A percentile compares a stretch with the other conserved stretches of the same genome.
Evolutionary conservation across 2,797 vertebrate species (phyloP).

Genomic region (Merluccius polli): DNA sequence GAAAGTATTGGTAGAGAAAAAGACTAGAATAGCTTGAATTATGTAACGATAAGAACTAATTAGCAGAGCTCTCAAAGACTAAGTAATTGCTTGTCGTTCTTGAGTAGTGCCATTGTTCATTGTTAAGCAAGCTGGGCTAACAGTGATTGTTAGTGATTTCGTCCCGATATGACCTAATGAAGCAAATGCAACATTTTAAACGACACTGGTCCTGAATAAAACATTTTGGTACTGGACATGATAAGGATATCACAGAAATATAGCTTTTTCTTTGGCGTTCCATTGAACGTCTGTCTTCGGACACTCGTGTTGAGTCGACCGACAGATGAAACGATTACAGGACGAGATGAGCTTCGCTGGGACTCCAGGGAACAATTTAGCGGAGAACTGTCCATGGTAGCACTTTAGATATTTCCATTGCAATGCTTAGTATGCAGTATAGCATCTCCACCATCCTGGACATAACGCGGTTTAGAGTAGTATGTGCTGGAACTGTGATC

Average conservation of each 20-base stretch:
- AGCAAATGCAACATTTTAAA: background rate
- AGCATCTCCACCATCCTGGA: background rate
- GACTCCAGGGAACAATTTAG: background rate
- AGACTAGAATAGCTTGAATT: background rate
- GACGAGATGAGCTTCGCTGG: background rate
- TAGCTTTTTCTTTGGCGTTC: background rate
- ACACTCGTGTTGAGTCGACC: background rate
- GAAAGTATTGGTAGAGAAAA: background rate
- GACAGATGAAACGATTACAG: background rate
- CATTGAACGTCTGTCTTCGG: background rate
- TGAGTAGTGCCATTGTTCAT: background rate
- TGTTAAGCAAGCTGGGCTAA: background rate
- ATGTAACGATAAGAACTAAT: background rate
- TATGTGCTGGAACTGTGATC: background rate
- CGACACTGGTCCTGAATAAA: background rate
- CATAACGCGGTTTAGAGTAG: background rate
- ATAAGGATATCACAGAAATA: background rate
- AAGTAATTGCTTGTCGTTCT: too few species aligned
- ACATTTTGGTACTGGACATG: background rate
- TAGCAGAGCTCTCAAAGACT: background rate
- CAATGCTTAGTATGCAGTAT: background rate
- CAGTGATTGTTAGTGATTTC: background rate
- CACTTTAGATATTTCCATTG: background rate
- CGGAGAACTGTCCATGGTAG: background rate
- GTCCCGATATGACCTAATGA: background rate